These are phyloP conservation scores for Pseudomyrmex concolor DNA, from an alignment of 1,140 invertebrate genomes.

Conservation along the genomic window DNA sequence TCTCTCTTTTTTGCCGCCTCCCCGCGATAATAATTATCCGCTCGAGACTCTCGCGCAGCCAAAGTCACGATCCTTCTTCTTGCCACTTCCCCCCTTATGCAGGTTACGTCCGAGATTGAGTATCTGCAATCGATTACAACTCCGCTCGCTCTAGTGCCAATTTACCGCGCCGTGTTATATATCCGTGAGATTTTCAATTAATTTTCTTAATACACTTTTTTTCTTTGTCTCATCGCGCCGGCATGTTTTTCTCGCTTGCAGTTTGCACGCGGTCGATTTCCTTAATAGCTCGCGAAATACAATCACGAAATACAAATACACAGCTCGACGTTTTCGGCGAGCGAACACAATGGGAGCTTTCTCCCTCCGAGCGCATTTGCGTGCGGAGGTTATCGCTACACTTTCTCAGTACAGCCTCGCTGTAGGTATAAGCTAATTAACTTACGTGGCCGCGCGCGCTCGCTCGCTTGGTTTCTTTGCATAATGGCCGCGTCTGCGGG, in stretches of 20 bases:
- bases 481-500: slow-evolving; percentile 54
- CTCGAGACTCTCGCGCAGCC: slow-evolving; percentile 55
- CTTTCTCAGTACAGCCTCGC: slow-evolving; percentile 29
- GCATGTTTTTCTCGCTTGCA: no score
- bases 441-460: slow-evolving; percentile 5
- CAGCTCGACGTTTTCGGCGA: background rate
- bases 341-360: background rate
- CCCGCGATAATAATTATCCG: slow-evolving; percentile 71
- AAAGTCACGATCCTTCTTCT: slow-evolving; percentile 69
- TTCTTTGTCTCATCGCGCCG: background rate
- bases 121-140: slow-evolving; percentile 64
- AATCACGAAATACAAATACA: no score
- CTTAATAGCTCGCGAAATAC: background rate
- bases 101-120: slow-evolving; percentile 55
- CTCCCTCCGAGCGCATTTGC: background rate
- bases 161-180: slow-evolving; percentile 3
- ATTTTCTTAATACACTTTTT: slow-evolving; percentile 48
- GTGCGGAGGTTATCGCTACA: slow-evolving; percentile 22
- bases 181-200: slow-evolving; percentile 56
- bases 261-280: slow-evolving; percentile 11
- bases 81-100: slow-evolving; percentile 57
- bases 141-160: background rate
- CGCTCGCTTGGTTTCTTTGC: slow-evolving; percentile 34
- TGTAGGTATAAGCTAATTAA: slow-evolving; percentile 63
- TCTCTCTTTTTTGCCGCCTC: slow-evolving; percentile 36